These are phyloP conservation scores for Tenthredo notha DNA, from an alignment of 2,888 invertebrate genomes.

Conservation along the genomic window DNA sequence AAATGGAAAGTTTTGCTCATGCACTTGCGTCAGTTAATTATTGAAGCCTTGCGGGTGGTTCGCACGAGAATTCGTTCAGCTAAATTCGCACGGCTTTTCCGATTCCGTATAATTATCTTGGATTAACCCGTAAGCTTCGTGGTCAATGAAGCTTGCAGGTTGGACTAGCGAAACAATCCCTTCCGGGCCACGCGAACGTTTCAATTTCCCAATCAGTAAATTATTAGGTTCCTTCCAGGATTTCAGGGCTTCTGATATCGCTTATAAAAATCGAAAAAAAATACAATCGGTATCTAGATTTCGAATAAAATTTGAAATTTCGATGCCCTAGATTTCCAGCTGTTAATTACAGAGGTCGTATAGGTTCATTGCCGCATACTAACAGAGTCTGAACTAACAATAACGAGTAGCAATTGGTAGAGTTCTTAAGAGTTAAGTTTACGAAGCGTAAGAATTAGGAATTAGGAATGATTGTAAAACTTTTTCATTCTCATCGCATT, in stretches of 20 bases:
- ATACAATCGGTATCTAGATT: neutral
- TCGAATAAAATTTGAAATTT: neutral
- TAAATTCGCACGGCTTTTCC: constrained; percentile 14
- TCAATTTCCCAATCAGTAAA: neutral
- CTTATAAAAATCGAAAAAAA: neutral
- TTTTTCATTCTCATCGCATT: neutral
- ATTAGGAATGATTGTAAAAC: neutral
- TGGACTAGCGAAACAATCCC: constrained; percentile 15
- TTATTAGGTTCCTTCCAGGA: neutral
- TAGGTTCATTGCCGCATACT: constrained; percentile 22
- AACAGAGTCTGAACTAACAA: neutral
- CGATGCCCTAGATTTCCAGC: neutral
- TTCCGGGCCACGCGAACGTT: neutral
- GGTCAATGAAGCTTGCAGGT: constrained; percentile 8
- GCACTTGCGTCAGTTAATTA: neutral
- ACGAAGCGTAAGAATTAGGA: neutral
- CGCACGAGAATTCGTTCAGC: neutral
- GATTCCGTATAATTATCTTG: constrained; percentile 8
- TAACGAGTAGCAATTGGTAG: constrained; percentile 15
- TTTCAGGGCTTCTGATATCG: neutral
- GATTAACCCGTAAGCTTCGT: neutral
- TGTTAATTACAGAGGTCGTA: neutral
- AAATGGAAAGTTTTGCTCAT: neutral
- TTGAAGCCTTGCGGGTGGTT: neutral
- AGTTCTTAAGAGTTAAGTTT: neutral